A percentile compares a stretch with the other conserved stretches of the same genome.
These are phyloP conservation scores for Pogonocichla stellata DNA, from an alignment of 2,113 vertebrate species.

Conservation along the genomic window DNA sequence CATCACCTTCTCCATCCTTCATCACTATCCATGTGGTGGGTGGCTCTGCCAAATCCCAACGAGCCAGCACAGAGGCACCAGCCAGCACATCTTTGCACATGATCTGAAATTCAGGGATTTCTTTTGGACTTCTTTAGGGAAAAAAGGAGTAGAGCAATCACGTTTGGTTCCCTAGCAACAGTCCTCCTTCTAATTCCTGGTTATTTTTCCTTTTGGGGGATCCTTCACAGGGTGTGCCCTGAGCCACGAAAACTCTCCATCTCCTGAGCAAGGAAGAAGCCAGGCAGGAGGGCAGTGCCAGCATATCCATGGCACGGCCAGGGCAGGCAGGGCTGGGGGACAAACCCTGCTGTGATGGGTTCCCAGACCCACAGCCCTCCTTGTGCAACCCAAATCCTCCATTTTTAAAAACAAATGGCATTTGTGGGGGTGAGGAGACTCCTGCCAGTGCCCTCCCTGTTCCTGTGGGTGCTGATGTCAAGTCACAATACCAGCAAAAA, in stretches of 20 bases:
- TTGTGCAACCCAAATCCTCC: not conserved
- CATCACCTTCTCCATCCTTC: not conserved
- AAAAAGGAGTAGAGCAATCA: not conserved
- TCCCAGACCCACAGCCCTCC: not conserved
- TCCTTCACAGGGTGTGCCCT: not conserved
- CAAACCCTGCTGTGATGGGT: rapidly evolving
- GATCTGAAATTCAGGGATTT: constrained; percentile 7
- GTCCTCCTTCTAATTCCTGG: not conserved
- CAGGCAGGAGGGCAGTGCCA: not conserved
- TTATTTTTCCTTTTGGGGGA: not conserved
- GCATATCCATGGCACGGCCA: rapidly evolving
- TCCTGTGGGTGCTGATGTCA: not conserved
- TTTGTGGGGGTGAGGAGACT: not conserved
- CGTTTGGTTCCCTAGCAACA: constrained; percentile 56
- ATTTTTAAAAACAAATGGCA: not conserved
- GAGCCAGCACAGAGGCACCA: not conserved
- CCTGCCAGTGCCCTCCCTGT: not conserved
- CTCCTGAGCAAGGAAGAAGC: not conserved
- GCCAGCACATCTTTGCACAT: not conserved
- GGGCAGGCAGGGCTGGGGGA: not conserved
- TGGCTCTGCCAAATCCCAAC: not conserved
- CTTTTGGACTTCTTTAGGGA: not conserved
- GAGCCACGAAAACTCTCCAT: not conserved
- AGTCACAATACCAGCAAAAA: not conserved
- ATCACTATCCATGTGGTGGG: not conserved